Base-by-base conservation (phyloP, 1,140 invertebrate species). In the Subanguina moxae region DNA sequence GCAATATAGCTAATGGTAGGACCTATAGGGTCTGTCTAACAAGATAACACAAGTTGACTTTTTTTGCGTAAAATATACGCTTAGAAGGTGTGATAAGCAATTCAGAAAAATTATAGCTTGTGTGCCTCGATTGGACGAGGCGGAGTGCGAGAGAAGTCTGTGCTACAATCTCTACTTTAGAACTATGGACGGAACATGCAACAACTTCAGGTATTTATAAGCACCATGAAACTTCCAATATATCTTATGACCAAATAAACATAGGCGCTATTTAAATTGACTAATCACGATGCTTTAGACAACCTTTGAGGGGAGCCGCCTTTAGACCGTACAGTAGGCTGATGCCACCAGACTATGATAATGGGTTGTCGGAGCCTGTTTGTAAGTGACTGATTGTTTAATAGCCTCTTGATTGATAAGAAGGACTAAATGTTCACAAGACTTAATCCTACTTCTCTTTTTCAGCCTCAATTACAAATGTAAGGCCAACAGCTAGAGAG, bases 151-250 rank as follows among this genome's bases (percentile, higher is more conserved):
- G 62, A 57, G 78, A 56, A 74, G 65, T 48, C 76, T 80, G 13
- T 78, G 77, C 59, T 78, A 79, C 64, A 78, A 79, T 62, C 25
- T 82, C 3, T 72, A 71, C 57, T 79, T 69, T 59, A 72, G 75
- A 21, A 80, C 75, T 11, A 74, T 82, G 67, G 80, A 82, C 58
- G 80, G 80, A 58, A 80, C 81, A 8, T 82, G 80, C 67, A 82
- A 82, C 61, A 82, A 82, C 63, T 68, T 82, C 38, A 38, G n/a
- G n/a, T n/a, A n/a, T n/a, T n/a, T n/a, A n/a, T n/a, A n/a, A n/a
- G n/a, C n/a, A n/a, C n/a, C n/a, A n/a, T n/a, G n/a, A 58, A 70
- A n/a, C 15, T 46, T 27, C 28, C 28, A 25, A 13, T 25, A 27
- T 25, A 57, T 27, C 25, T 3, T 17, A 0, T 15, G 30, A 57